These are phyloP conservation scores for Sarcoramphus papa DNA, from an alignment of 2,797 vertebrate species.

Conservation along the genomic window DNA sequence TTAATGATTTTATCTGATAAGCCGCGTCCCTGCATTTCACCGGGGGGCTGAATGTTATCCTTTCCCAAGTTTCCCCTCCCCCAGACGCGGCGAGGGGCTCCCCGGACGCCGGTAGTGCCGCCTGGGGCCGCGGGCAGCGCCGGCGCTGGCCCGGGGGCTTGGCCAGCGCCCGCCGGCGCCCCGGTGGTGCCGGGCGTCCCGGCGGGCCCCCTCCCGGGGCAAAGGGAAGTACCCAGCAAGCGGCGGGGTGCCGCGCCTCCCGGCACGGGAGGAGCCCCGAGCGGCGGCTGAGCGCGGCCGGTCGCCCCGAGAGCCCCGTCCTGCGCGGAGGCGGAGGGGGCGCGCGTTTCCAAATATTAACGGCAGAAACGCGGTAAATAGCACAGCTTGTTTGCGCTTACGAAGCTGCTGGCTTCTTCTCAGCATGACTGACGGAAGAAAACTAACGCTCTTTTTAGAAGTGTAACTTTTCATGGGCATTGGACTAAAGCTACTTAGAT, in stretches of 20 bases:
- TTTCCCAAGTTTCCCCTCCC: too few relatives aligned
- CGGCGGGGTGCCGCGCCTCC: not conserved
- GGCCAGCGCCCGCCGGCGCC: not conserved
- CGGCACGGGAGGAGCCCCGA: not conserved
- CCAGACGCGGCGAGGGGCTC: too few relatives aligned
- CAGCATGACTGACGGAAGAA: not conserved
- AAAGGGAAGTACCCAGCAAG: not conserved
- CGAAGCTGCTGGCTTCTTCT: not conserved
- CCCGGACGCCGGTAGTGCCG: not conserved
- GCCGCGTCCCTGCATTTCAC: not conserved
- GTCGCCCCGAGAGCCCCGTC: too few relatives aligned
- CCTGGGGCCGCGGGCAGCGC: not conserved
- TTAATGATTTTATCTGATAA: too few relatives aligned
- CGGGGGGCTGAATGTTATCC: too few relatives aligned
- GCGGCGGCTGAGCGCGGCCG: not conserved
- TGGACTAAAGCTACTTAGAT: too few relatives aligned
- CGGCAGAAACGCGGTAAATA: fast-evolving
- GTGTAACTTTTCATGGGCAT: not conserved
- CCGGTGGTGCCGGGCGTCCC: not conserved
- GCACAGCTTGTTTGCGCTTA: fast-evolving
- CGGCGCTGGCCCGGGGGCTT: not conserved
- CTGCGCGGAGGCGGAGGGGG: not conserved
- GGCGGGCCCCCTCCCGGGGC: not conserved
- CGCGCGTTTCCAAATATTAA: fast-evolving
- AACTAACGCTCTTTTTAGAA: fast-evolving